phyloP scores from a whole-genome alignment of 2,797 vertebrate species.

The Peromyscus eremicus region DNA sequence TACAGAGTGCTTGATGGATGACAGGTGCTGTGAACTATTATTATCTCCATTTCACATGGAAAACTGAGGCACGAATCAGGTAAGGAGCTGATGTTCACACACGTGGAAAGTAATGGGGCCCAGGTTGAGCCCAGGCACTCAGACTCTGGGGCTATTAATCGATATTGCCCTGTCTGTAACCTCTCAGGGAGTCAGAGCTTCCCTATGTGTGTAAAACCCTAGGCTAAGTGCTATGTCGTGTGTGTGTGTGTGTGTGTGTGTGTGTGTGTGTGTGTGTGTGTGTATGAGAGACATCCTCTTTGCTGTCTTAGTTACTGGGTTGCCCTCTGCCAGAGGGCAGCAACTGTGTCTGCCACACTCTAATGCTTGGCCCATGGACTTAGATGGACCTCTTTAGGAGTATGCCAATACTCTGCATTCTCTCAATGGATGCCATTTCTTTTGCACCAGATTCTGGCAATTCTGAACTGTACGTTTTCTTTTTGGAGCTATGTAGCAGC shows the following conservation, averaged over 20 bases:
- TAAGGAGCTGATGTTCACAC: neutral
- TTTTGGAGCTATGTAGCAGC: neutral
- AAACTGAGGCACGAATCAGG: neutral
- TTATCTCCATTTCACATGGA: neutral
- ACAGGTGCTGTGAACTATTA: neutral
- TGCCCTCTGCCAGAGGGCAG: neutral
- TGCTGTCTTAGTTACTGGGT: neutral
- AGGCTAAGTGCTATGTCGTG: neutral
- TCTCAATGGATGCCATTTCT: neutral
- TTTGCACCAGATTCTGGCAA: neutral
- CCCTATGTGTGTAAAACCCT: neutral
- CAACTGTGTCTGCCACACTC: rapidly evolving
- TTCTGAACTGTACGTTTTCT: neutral
- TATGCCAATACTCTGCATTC: neutral
- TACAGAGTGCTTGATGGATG: neutral
- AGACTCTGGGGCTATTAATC: neutral
- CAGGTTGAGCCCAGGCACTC: neutral
- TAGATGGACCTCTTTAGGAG: neutral
- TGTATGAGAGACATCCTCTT: neutral
- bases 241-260: neutral
- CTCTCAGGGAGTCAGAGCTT: neutral
- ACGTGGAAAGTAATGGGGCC: neutral
- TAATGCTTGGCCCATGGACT: rapidly evolving
- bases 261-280: neutral
- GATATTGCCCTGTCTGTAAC: neutral